Conservation (phyloP, 2,888 invertebrate species). For the Griposia aprilina region DNA sequence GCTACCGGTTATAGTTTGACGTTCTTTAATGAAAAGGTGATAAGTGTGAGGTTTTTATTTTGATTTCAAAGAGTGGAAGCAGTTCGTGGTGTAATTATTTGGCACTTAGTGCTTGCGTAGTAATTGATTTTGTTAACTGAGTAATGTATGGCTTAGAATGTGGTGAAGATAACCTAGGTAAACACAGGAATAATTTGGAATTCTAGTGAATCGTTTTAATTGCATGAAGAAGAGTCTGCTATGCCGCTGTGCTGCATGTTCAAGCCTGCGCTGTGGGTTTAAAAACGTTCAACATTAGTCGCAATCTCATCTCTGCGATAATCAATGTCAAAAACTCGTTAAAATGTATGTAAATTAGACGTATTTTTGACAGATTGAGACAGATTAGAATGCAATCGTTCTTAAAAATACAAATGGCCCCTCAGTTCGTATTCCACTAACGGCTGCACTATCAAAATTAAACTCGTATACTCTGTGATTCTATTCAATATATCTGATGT, state of each 20-base stretch:
- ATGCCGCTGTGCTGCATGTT: too few relatives aligned
- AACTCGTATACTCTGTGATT: not conserved
- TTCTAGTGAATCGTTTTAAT: not conserved
- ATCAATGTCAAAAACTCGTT: not conserved
- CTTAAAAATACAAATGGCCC: not conserved
- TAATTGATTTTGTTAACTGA: not conserved
- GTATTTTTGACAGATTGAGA: not conserved
- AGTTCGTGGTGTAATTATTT: not conserved
- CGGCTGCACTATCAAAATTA: not conserved
- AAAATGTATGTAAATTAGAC: not conserved
- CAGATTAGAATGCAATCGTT: not conserved
- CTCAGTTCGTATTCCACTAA: not conserved
- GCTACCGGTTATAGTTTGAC: constrained; percentile 26
- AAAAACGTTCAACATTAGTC: not conserved
- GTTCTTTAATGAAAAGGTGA: constrained; percentile 13
- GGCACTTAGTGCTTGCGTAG: not conserved
- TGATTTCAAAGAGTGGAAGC: not conserved
- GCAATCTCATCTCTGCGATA: not conserved
- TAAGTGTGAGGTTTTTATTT: not conserved
- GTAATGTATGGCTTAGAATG: not conserved
- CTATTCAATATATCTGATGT: too few relatives aligned
- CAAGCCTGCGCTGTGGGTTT: too few relatives aligned
- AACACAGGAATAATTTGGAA: not conserved
- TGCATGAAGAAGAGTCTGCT: not conserved
- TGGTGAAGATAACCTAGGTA: not conserved